Percentiles rank a stretch among this genome's conserved stretches.
Conservation (phyloP, 2,797 vertebrate species). For the Myotis daubentonii region DNA sequence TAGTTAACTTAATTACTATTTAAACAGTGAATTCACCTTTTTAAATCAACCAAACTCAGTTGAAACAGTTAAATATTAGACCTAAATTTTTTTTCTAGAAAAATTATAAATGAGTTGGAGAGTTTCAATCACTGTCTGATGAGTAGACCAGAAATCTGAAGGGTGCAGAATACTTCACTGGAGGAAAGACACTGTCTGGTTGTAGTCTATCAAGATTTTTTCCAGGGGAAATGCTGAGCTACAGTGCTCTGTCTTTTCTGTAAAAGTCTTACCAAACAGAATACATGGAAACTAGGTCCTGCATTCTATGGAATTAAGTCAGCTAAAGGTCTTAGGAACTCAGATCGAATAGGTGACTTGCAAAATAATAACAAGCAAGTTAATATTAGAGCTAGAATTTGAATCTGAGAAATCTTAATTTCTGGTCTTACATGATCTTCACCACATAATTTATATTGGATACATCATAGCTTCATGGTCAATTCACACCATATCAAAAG, state of each 20-base stretch:
- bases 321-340: neutral
- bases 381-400: neutral
- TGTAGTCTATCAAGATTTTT: neutral
- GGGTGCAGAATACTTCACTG: neutral
- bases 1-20: neutral
- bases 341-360: neutral
- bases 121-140: neutral
- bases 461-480: neutral
- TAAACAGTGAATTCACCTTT: neutral
- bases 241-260: neutral
- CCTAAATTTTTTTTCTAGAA: neutral
- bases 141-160: neutral
- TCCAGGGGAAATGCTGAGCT: neutral
- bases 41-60: neutral
- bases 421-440: neutral
- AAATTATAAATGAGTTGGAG: neutral
- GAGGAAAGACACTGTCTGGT: neutral
- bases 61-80: neutral
- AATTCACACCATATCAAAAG: neutral
- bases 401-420: constrained; percentile 2
- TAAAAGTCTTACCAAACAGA: neutral
- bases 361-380: neutral
- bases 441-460: neutral
- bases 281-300: neutral
- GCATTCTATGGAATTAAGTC: neutral